A percentile compares a stretch with the other conserved stretches of the same genome.
phyloP scores from a whole-genome alignment of 2,888 invertebrate genomes.

The Rhimphoctona megacephalus region DNA sequence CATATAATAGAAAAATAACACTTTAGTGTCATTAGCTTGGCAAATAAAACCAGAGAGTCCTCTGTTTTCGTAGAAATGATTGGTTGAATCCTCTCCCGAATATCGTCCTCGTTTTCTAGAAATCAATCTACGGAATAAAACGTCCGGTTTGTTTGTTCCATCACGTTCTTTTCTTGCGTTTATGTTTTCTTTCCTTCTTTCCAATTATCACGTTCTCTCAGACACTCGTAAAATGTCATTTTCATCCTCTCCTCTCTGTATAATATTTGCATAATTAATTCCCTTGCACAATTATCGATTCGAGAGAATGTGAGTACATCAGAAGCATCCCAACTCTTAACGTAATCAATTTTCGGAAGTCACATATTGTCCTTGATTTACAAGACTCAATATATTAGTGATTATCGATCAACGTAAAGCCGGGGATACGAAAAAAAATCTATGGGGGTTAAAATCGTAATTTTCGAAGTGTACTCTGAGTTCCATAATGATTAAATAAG shows the following conservation, averaged over 20 bases:
- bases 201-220: slow-evolving; percentile 13
- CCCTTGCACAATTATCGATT: slow-evolving; percentile 39
- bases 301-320: neutral
- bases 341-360: neutral
- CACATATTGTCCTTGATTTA: neutral
- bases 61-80: neutral
- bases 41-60: neutral
- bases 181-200: slow-evolving; percentile 4
- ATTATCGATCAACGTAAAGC: too few relatives aligned
- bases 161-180: neutral
- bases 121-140: neutral
- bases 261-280: slow-evolving; percentile 41
- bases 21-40: neutral
- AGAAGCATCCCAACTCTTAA: neutral
- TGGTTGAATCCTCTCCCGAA: neutral
- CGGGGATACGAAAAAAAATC: neutral
- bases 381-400: neutral
- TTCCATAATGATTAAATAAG: neutral
- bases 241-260: neutral
- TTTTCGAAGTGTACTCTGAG: neutral
- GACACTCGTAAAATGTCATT: slow-evolving; percentile 44
- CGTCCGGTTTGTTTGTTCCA: slow-evolving; percentile 1
- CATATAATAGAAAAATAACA: neutral
- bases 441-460: neutral
- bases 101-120: neutral